Percentiles rank a stretch among this genome's conserved stretches.
phyloP scores from a whole-genome alignment of 1,140 invertebrate genomes.

The Musca vetustissima region DNA sequence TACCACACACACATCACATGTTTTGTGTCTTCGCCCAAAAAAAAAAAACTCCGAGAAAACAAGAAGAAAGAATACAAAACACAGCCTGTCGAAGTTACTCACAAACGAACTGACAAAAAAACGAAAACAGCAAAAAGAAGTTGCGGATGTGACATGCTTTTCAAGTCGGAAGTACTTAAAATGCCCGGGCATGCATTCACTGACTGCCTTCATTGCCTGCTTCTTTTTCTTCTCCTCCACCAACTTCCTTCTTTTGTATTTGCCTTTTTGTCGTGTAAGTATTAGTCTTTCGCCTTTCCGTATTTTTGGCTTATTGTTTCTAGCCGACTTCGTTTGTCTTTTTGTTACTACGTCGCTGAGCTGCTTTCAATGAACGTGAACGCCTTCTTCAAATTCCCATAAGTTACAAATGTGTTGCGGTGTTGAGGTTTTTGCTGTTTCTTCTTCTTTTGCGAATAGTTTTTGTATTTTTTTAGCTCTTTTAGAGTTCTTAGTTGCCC shows the following conservation, averaged over 20 bases:
- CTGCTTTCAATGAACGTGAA: background rate
- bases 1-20: too few relatives aligned
- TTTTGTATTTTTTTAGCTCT: background rate
- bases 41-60: too few relatives aligned
- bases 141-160: slow-evolving; percentile 54
- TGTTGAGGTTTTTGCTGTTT: background rate
- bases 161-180: slow-evolving; percentile 54
- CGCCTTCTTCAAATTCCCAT: slow-evolving; percentile 10
- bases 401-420: slow-evolving; percentile 11
- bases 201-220: background rate
- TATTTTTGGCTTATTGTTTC: too few relatives aligned
- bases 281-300: background rate
- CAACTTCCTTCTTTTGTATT: background rate
- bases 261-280: background rate
- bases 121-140: too few relatives aligned
- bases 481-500: background rate
- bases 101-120: too few relatives aligned
- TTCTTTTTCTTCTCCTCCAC: too few relatives aligned
- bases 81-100: too few relatives aligned
- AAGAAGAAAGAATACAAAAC: too few relatives aligned
- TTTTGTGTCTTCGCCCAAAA: too few relatives aligned
- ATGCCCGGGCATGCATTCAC: slow-evolving; percentile 50
- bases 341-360: background rate
- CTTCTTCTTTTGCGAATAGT: background rate
- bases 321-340: background rate